A percentile compares a stretch with the other conserved stretches of the same genome.
Conservation (phyloP, 1,140 invertebrate genomes). For the Lerema accius region DNA sequence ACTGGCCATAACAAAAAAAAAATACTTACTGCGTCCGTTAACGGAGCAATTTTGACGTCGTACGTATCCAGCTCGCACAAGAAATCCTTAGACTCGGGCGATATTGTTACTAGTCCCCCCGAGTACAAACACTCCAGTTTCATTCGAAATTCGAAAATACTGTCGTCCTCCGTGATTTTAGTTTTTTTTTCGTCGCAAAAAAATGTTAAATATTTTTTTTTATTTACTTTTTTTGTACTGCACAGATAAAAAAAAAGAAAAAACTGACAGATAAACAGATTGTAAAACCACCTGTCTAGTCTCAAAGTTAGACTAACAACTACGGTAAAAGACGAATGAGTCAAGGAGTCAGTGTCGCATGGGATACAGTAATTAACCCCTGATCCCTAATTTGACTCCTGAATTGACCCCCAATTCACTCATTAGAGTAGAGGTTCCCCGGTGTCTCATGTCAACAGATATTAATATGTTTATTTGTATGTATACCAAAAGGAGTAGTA, state of each 20-base stretch:
- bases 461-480: neutral
- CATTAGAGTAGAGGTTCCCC: conserved; percentile 32
- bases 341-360: conserved; percentile 34
- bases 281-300: neutral
- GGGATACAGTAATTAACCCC: conserved; percentile 53
- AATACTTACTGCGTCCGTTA: conserved; percentile 67
- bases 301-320: conserved; percentile 8
- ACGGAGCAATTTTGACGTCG: conserved; percentile 66
- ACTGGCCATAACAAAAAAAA: no score
- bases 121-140: conserved; percentile 60
- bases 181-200: conserved; percentile 3
- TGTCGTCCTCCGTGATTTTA: neutral
- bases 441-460: conserved; percentile 10
- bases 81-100: conserved; percentile 61
- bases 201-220: no score
- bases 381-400: conserved; percentile 63
- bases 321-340: conserved; percentile 41
- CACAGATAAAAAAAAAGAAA: neutral
- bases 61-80: conserved; percentile 60
- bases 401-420: conserved; percentile 57
- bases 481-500: no score
- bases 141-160: conserved; percentile 27
- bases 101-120: conserved; percentile 53
- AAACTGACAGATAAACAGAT: neutral
- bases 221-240: no score